Percentiles rank a stretch among this genome's conserved stretches.
Evolutionary conservation across 2,888 invertebrate genomes (phyloP).

Genomic region (Cactoblastis cactorum): DNA sequence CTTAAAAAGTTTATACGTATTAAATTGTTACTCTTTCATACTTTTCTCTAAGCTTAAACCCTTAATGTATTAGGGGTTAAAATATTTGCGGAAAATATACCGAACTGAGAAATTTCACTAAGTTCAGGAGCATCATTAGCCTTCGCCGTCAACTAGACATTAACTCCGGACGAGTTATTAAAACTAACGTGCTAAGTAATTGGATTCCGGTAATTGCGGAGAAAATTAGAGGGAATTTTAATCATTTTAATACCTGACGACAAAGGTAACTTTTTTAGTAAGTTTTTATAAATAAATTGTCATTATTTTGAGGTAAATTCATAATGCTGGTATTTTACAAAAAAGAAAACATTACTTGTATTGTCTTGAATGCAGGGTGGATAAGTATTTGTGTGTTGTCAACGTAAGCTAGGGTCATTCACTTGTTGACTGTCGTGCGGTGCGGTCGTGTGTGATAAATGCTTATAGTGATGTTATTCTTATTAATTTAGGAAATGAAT

Average conservation of each 20-base stretch:
- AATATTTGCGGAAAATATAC: neutral
- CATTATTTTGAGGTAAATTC: neutral
- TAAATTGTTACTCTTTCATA: too few relatives aligned
- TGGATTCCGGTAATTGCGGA: neutral
- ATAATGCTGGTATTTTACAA: neutral
- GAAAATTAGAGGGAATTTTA: neutral
- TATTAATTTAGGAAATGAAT: too few relatives aligned
- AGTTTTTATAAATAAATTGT: neutral
- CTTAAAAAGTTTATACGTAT: too few relatives aligned
- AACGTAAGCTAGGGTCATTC: too few relatives aligned
- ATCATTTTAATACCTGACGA: neutral
- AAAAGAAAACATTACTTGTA: too few relatives aligned
- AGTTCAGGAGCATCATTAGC: constrained; percentile 1
- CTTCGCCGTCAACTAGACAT: neutral
- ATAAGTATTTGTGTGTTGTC: too few relatives aligned
- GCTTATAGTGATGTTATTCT: too few relatives aligned
- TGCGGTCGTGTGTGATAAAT: too few relatives aligned
- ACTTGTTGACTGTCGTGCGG: too few relatives aligned
- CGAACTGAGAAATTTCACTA: neutral
- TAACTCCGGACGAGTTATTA: constrained; percentile 2
- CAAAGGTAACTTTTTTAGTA: neutral
- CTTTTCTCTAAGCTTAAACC: neutral
- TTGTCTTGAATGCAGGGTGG: too few relatives aligned
- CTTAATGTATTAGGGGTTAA: neutral
- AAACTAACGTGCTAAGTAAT: constrained; percentile 10